These are phyloP conservation scores for Vulpes lagopus DNA, from an alignment of 2,113 vertebrate species.

Conservation along the genomic window DNA sequence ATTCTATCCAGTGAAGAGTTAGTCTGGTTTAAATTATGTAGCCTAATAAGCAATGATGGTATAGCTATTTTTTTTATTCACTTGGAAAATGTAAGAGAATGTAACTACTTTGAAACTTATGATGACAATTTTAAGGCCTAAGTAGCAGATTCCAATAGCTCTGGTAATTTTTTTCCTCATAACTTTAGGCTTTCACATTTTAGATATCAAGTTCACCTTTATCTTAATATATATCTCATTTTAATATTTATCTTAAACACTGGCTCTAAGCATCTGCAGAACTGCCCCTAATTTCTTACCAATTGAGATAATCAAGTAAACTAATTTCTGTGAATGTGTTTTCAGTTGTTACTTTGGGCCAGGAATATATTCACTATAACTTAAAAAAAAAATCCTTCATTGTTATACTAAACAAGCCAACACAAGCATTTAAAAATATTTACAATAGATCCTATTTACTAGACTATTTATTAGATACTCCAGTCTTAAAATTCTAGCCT, in stretches of 20 bases:
- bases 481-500: slow-evolving; percentile 74
- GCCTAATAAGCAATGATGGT: neutral
- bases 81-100: neutral
- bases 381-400: neutral
- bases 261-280: neutral
- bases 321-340: slow-evolving; percentile 1
- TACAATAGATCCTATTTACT: slow-evolving; percentile 77
- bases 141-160: neutral
- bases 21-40: neutral
- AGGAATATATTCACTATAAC: neutral
- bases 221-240: neutral
- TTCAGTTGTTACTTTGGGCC: neutral
- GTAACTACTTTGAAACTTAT: neutral
- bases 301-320: neutral
- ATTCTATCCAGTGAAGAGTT: neutral
- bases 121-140: neutral
- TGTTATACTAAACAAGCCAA: slow-evolving; percentile 44
- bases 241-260: slow-evolving; percentile 29
- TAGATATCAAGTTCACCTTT: neutral
- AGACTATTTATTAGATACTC: slow-evolving; percentile 78
- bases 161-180: neutral
- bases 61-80: neutral
- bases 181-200: neutral
- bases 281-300: neutral
- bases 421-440: slow-evolving; percentile 71